These are phyloP conservation scores for Micrastur ruficollis DNA, from an alignment of 2,797 vertebrate genomes.

Conservation along the genomic window DNA sequence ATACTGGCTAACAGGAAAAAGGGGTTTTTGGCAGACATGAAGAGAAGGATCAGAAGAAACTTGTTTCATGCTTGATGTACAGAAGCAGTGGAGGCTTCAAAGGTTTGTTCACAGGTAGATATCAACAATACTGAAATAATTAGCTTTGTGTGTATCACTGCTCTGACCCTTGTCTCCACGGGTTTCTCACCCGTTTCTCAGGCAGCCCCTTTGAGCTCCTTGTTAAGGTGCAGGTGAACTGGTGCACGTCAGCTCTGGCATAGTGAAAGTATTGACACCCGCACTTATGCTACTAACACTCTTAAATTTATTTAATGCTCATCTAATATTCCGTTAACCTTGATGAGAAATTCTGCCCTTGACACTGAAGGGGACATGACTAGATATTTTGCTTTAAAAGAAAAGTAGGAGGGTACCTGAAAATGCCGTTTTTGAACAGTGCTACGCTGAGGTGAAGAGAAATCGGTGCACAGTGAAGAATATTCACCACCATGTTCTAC, in stretches of 20 bases:
- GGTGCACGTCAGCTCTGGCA: fast-evolving
- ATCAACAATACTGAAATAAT: not conserved
- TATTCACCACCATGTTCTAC: not conserved
- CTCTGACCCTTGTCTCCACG: not conserved
- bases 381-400: not conserved
- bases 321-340: not conserved
- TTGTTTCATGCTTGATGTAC: not conserved
- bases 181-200: not conserved
- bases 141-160: not conserved
- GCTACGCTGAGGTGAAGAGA: not conserved
- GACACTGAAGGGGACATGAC: not conserved
- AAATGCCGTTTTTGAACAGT: not conserved
- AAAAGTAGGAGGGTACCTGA: not conserved
- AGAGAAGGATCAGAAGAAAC: not conserved
- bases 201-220: not conserved
- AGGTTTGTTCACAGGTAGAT: not conserved
- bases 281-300: not conserved
- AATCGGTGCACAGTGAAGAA: not conserved
- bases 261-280: not conserved
- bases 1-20: not conserved
- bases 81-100: not conserved
- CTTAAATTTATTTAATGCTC: not conserved
- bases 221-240: not conserved
- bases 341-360: not conserved
- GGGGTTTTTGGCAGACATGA: fast-evolving